Percentiles rank a stretch among this genome's conserved stretches.
Evolutionary conservation across 2,888 invertebrate genomes (phyloP).

Genomic region (Torymus texanus): DNA sequence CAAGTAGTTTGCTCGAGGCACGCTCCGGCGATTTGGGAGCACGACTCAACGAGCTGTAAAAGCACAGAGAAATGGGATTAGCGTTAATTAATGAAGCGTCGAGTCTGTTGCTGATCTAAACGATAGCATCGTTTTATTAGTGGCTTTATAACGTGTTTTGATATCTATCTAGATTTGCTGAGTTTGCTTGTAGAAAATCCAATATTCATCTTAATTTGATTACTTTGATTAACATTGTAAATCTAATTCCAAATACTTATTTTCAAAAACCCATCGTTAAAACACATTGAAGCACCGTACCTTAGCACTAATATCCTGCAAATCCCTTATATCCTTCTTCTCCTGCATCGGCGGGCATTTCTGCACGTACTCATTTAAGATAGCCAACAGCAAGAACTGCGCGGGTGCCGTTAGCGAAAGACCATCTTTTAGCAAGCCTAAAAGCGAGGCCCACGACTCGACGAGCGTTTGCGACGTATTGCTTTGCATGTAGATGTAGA

Average conservation of each 20-base stretch:
- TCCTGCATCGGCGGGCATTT: conserved; percentile 86
- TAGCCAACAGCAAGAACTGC: conserved; percentile 86
- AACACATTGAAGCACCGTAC: conserved; percentile 67
- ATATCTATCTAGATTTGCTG: too few species aligned
- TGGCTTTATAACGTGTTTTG: too few species aligned
- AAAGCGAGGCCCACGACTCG: conserved; percentile 86
- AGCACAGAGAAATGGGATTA: neutral
- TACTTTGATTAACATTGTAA: neutral
- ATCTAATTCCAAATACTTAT: neutral
- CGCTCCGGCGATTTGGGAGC: conserved; percentile 91
- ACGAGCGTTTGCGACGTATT: conserved; percentile 83
- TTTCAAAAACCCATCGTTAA: neutral
- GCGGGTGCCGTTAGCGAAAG: conserved; percentile 84
- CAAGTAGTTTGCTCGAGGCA: conserved; percentile 93
- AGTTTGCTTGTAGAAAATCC: too few species aligned
- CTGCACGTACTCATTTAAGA: conserved; percentile 89
- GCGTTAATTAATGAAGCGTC: conserved; percentile 14
- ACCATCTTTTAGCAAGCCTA: conserved; percentile 86
- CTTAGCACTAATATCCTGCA: conserved; percentile 85
- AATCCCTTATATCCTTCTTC: conserved; percentile 87
- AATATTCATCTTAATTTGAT: neutral
- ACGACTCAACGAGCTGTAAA: conserved; percentile 83
- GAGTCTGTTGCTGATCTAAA: neutral
- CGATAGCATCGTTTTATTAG: neutral
- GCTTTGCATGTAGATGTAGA: conserved; percentile 83